Evolutionary conservation across 2,888 invertebrate genomes (phyloP).

Genomic region (Encarsia formosa): DNA sequence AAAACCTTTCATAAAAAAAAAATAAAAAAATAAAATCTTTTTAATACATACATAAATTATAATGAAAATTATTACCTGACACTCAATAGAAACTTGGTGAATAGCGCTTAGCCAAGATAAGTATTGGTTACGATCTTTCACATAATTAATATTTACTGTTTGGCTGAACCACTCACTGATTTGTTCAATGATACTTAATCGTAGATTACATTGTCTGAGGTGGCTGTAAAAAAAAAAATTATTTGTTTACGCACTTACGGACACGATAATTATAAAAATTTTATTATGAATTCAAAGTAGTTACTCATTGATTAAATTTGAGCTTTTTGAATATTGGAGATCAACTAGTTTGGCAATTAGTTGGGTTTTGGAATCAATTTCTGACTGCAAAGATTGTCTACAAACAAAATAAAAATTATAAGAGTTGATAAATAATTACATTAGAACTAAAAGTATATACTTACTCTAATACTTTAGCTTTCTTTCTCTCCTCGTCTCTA

Average conservation of each 20-base stretch:
- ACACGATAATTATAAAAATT: too few relatives aligned
- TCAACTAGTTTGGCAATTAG: constrained; percentile 12
- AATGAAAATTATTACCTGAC: too few relatives aligned
- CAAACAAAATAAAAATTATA: neutral
- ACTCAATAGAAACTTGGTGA: too few relatives aligned
- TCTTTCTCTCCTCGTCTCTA: constrained; percentile 8
- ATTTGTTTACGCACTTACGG: too few relatives aligned
- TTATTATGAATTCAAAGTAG: too few relatives aligned
- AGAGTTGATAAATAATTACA: neutral
- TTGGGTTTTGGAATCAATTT: constrained; percentile 8
- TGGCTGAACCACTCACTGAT: constrained; percentile 15
- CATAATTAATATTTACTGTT: constrained; percentile 1
- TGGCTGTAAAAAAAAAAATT: constrained; percentile 9
- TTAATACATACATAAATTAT: too few relatives aligned
- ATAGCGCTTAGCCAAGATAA: too few relatives aligned
- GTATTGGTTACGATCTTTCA: too few relatives aligned
- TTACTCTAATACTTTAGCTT: constrained; percentile 17
- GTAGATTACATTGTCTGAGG: constrained; percentile 15
- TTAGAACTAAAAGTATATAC: neutral
- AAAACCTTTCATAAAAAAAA: too few relatives aligned
- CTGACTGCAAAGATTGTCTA: constrained; percentile 12
- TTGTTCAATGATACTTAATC: constrained; percentile 9
- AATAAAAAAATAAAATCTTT: too few relatives aligned
- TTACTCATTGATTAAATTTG: constrained; percentile 15
- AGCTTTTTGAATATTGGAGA: constrained; percentile 11